Conservation (phyloP, 2,113 vertebrate species). For the Fregetta grallaria region DNA sequence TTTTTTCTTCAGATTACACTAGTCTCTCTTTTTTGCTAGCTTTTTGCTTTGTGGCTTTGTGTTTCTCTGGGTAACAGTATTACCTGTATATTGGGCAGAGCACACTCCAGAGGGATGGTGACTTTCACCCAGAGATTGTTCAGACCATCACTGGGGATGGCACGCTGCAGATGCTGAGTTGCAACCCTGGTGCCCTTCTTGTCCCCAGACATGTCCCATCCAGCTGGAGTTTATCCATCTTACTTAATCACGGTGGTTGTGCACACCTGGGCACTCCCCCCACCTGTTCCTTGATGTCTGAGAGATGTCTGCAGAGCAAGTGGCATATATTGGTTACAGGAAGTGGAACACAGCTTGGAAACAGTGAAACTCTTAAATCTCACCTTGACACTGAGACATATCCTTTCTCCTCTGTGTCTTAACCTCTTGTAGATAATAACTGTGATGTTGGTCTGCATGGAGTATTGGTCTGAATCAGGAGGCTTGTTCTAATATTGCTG, state of each 20-base stretch:
- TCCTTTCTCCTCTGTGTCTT: neutral
- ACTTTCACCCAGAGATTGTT: neutral
- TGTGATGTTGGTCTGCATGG: neutral
- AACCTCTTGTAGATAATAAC: neutral
- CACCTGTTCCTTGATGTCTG: neutral
- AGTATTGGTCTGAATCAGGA: neutral
- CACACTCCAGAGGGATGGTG: neutral
- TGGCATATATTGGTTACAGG: neutral
- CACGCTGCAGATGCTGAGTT: accelerated
- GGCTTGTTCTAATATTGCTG: neutral
- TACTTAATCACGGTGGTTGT: neutral
- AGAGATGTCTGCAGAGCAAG: neutral
- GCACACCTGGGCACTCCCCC: accelerated
- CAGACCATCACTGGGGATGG: neutral
- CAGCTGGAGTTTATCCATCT: neutral
- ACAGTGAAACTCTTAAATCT: neutral
- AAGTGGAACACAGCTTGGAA: neutral
- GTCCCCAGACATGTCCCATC: accelerated
- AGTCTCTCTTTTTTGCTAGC: neutral
- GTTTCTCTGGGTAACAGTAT: neutral
- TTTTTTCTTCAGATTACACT: neutral
- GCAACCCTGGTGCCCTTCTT: neutral
- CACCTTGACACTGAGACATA: accelerated
- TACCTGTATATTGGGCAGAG: neutral
- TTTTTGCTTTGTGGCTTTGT: neutral